phyloP scores from a whole-genome alignment of 2,113 vertebrate species.

The Cheirogaleus medius region DNA sequence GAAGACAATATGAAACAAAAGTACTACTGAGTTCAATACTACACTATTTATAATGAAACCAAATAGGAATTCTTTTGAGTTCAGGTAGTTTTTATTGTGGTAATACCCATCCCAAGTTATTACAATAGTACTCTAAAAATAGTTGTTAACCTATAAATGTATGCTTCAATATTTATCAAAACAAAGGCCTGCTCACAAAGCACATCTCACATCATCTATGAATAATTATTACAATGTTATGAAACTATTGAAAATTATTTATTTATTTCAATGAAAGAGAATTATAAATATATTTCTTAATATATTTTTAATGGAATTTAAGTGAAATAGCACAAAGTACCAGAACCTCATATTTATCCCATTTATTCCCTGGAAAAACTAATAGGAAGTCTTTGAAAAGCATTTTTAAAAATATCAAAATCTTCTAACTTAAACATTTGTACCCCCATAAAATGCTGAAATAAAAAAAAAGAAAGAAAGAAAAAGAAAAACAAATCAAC shows the following conservation, averaged over 20 bases:
- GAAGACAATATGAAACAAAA: constrained; percentile 50
- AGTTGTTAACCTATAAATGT: background rate
- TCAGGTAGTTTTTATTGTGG: background rate
- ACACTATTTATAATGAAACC: background rate
- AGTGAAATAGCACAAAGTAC: background rate
- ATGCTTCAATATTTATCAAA: background rate
- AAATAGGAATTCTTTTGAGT: constrained; percentile 40
- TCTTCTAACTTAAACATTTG: background rate
- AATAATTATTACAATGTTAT: background rate
- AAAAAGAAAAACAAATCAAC: too few relatives aligned
- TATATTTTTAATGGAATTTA: constrained; percentile 44
- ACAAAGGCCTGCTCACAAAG: background rate
- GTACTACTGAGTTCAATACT: constrained; percentile 30
- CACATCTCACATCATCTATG: background rate
- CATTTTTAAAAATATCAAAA: background rate
- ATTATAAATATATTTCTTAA: constrained; percentile 53
- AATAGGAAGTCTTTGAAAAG: background rate
- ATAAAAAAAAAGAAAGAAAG: too few relatives aligned
- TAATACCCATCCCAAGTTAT: background rate
- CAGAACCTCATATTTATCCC: background rate
- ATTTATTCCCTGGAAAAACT: background rate
- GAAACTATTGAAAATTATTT: constrained; percentile 34
- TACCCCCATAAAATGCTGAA: too few relatives aligned
- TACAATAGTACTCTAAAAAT: constrained; percentile 32
- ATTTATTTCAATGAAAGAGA: constrained; percentile 43